Conservation (phyloP, 2,113 vertebrate genomes). For the Pardalotus punctatus region DNA sequence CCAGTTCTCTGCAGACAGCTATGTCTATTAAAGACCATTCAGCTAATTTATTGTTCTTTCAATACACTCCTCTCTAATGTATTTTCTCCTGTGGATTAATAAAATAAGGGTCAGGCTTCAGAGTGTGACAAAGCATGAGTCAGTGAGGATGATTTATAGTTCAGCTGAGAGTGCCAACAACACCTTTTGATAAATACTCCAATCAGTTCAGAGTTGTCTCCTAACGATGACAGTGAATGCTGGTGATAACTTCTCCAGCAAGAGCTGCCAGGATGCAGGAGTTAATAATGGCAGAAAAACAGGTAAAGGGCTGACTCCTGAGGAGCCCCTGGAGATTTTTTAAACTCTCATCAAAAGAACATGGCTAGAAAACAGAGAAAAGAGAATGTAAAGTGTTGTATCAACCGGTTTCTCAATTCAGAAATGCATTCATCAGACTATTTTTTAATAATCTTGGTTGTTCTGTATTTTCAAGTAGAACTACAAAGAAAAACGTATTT, state of each 20-base stretch:
- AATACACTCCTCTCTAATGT: slow-evolving; percentile 18
- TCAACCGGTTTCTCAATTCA: not conserved
- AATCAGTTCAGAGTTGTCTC: slow-evolving; percentile 11
- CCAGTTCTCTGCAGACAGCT: not conserved
- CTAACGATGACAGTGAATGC: not conserved
- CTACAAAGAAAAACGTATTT: not conserved
- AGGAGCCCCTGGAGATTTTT: not conserved
- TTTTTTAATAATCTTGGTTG: not conserved
- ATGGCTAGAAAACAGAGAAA: not conserved
- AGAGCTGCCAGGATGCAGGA: not conserved
- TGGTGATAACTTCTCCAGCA: not conserved
- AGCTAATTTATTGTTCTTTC: slow-evolving; percentile 49
- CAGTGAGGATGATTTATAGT: slow-evolving; percentile 51
- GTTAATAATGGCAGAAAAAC: not conserved
- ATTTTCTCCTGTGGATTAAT: slow-evolving; percentile 53
- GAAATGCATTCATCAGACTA: not conserved
- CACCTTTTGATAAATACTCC: slow-evolving; percentile 46
- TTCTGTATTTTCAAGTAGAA: not conserved
- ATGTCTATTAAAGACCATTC: slow-evolving; percentile 9
- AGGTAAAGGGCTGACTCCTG: not conserved
- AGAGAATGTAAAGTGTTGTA: not conserved
- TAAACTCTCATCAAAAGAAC: not conserved
- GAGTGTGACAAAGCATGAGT: slow-evolving; percentile 31
- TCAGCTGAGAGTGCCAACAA: slow-evolving; percentile 3
- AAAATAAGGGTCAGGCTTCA: slow-evolving; percentile 44